Base-by-base conservation (phyloP, 2,797 vertebrate genomes). In the Diglossa cyanea region DNA sequence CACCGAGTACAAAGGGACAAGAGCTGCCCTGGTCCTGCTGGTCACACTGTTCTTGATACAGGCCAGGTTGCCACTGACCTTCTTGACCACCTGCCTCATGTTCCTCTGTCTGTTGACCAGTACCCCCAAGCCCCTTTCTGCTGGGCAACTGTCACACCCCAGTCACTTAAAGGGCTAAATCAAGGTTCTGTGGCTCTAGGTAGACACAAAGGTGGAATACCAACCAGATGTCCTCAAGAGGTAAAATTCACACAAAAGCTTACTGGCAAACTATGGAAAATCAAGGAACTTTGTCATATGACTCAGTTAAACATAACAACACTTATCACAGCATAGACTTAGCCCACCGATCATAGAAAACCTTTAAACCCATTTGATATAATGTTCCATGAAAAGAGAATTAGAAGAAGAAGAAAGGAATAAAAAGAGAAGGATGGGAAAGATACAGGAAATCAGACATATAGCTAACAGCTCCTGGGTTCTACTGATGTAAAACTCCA, bases 1-100 rank as follows among this genome's bases (percentile, higher is more conserved):
- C 8, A 31, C 8, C 0, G 0, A 33, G 12, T 33, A 67, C 44
- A 42, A n/a, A n/a, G 31, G 35, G 31, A 24, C 10, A 30, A 58
- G 30, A 44, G 12, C 24, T 19, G 16, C 19, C 19, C 44, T 40
- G 17, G 19, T 40, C 35, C 30, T 67, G 12, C 31, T 67, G 44
- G 30, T 12, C 53, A 33, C 35, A 16, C 30, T 28, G 30, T 33
- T 48, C 30, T 50, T 68, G 35, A 58, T 58, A 23, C 19, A 50
- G 44, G 19, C 53, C 63, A 42, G 54, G 14, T 23, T 68, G 20
- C 19, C 19, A 10, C 5, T 42, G 35, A 20, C 20, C 35, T 54
- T 63, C 40, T 25, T 65, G 50, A 33, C 50, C 35, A 55, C 13
- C 31, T 30, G 30, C 17, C 30, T 83, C 25, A 6, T 21, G 35